A percentile compares a stretch with the other conserved stretches of the same genome.
Evolutionary conservation across 2,797 vertebrate species (phyloP).

Genomic region (Lepidocolaptes lacrymiger): DNA sequence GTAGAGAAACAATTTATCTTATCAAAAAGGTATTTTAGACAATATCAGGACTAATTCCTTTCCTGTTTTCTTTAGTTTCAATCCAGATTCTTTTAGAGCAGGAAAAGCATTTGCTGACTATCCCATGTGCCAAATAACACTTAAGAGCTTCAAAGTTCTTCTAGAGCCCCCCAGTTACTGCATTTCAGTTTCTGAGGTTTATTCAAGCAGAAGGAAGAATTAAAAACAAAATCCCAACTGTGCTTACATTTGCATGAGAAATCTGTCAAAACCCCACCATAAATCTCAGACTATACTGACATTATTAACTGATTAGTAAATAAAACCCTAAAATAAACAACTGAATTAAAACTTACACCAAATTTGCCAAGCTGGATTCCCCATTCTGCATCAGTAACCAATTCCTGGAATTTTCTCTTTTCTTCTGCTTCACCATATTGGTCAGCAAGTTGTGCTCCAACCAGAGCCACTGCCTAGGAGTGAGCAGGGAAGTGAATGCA

Average conservation of each 20-base stretch:
- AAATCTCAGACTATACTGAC: background rate
- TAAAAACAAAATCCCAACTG: background rate
- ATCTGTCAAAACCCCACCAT: background rate
- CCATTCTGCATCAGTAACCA: constrained; percentile 91
- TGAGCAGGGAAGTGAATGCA: background rate
- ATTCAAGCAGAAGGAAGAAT: background rate
- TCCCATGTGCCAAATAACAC: background rate
- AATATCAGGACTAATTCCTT: background rate
- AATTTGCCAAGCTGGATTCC: constrained; percentile 88
- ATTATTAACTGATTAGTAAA: background rate
- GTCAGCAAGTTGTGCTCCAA: constrained; percentile 86
- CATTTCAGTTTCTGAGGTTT: background rate
- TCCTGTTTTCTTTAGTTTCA: background rate
- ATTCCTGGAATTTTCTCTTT: constrained; percentile 82
- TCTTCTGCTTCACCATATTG: constrained; percentile 80
- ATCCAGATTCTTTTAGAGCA: background rate
- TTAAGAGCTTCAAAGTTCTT: background rate
- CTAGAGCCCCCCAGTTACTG: background rate
- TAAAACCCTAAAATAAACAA: background rate
- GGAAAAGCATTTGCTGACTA: background rate
- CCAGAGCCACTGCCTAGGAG: constrained; percentile 86
- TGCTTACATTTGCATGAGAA: background rate
- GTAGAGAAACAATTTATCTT: constrained; percentile 2
- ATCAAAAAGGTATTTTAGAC: background rate
- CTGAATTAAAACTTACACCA: constrained; percentile 79